Evolutionary conservation across 2,113 vertebrate genomes (phyloP).

Genomic region (Cochlearius cochlearius): DNA sequence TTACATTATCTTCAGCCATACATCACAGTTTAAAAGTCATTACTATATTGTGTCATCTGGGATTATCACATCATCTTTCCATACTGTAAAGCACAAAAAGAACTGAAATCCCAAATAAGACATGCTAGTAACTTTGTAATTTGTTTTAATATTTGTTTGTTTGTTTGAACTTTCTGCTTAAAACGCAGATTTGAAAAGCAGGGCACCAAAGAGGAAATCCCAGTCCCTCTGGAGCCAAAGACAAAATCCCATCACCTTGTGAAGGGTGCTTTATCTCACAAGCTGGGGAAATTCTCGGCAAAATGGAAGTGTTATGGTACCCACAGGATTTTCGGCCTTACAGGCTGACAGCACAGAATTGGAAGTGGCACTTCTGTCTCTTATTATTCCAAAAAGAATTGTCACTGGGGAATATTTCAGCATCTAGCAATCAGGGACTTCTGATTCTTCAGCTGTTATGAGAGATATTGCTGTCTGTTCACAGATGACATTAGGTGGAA

Average conservation of each 20-base stretch:
- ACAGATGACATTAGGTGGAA: conserved; percentile 47
- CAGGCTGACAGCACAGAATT: conserved; percentile 43
- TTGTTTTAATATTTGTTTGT: background rate
- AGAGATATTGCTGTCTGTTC: conserved; percentile 53
- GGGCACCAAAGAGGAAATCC: background rate
- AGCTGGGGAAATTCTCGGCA: background rate
- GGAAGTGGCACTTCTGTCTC: conserved; percentile 45
- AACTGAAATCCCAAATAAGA: background rate
- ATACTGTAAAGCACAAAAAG: background rate
- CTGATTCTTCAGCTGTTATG: conserved; percentile 53
- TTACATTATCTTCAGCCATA: background rate
- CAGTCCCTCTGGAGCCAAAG: background rate
- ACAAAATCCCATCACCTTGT: background rate
- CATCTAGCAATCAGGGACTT: conserved; percentile 45
- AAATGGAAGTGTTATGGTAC: conserved; percentile 13
- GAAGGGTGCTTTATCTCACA: background rate
- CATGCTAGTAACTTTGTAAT: background rate
- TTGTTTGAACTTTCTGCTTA: background rate
- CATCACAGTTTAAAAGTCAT: background rate
- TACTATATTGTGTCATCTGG: background rate
- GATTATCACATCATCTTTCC: background rate
- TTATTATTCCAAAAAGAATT: conserved; percentile 56
- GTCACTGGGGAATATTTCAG: conserved; percentile 46
- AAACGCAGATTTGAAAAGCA: background rate
- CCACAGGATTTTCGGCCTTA: conserved; percentile 1